phyloP scores from a whole-genome alignment of 2,888 invertebrate genomes.

The Papilio demoleus region DNA sequence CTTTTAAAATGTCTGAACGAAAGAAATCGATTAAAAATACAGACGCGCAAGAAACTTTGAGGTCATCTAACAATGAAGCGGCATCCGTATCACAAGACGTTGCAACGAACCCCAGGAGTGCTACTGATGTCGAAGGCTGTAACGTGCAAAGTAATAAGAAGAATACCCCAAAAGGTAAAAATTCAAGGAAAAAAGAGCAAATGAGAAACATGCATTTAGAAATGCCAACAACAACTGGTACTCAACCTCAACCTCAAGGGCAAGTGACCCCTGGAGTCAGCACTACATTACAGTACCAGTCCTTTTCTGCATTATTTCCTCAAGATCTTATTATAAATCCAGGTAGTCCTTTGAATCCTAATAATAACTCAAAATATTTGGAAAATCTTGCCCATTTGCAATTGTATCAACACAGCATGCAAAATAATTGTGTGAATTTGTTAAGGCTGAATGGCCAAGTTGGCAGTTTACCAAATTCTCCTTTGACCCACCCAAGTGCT shows the following conservation, averaged over 20 bases:
- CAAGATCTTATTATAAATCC: slow-evolving; percentile 64
- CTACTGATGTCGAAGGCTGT: slow-evolving; percentile 15
- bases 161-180: slow-evolving; percentile 57
- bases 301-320: slow-evolving; percentile 48
- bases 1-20: slow-evolving; percentile 11
- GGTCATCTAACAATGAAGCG: not conserved
- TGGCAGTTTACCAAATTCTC: slow-evolving; percentile 47
- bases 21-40: slow-evolving; percentile 1
- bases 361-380: slow-evolving; percentile 65
- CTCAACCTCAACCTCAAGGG: slow-evolving; percentile 46
- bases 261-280: slow-evolving; percentile 46
- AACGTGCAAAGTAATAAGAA: slow-evolving; percentile 8
- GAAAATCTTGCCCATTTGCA: slow-evolving; percentile 72
- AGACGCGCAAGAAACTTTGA: not conserved
- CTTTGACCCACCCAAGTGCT: slow-evolving; percentile 41
- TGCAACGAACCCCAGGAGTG: slow-evolving; percentile 2
- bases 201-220: slow-evolving; percentile 58
- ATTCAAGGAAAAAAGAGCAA: slow-evolving; percentile 64
- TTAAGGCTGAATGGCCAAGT: slow-evolving; percentile 37
- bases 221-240: slow-evolving; percentile 52
- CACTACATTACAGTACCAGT: slow-evolving; percentile 40
- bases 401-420: slow-evolving; percentile 61
- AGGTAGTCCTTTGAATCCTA: slow-evolving; percentile 63
- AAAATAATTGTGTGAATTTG: slow-evolving; percentile 46
- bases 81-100: slow-evolving; percentile 7